phyloP scores from a whole-genome alignment of 2,113 vertebrate genomes.

The Xiphorhynchus elegans region DNA sequence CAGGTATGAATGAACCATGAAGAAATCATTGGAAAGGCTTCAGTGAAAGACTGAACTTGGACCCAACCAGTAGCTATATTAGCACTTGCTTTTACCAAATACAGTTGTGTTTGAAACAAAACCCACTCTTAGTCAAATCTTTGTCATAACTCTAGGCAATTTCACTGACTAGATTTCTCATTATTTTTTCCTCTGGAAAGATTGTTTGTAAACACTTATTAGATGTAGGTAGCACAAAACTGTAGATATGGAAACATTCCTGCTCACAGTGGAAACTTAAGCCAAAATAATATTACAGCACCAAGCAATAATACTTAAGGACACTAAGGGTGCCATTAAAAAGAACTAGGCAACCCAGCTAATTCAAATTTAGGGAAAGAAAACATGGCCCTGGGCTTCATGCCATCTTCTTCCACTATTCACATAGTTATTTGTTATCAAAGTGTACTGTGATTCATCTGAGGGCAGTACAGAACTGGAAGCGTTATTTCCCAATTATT shows the following conservation, averaged over 20 bases:
- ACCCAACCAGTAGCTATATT: not conserved
- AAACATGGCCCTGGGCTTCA: not conserved
- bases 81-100: not conserved
- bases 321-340: not conserved
- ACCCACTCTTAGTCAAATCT: not conserved
- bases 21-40: not conserved
- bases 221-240: not conserved
- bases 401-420: not conserved
- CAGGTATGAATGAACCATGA: not conserved
- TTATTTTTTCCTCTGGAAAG: not conserved
- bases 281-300: not conserved
- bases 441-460: not conserved
- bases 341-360: not conserved
- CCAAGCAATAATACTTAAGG: not conserved
- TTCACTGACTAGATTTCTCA: not conserved
- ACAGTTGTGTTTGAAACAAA: not conserved
- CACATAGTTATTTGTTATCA: not conserved
- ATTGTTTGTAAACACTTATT: not conserved
- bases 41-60: not conserved
- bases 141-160: not conserved
- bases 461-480: not conserved
- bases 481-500: not conserved
- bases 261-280: not conserved
- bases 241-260: not conserved
- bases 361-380: not conserved